Conservation (phyloP, 2,888 invertebrate species). For the Noctua pronuba region DNA sequence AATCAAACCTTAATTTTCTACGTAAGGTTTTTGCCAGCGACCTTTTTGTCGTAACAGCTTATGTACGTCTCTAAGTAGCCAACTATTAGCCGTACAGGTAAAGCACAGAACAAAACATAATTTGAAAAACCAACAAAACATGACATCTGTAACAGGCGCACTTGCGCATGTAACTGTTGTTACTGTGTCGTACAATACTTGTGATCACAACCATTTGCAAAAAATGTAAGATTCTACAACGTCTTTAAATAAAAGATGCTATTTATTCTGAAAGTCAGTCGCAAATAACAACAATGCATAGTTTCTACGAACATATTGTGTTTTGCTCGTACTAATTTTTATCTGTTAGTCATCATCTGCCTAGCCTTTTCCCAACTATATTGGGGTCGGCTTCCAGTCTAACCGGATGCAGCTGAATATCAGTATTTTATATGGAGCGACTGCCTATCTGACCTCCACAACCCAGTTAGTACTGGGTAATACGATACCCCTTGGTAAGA, state of each 20-base stretch:
- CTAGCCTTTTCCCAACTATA: too few species aligned
- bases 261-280: not conserved
- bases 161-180: not conserved
- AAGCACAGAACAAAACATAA: not conserved
- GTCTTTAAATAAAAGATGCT: not conserved
- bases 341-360: too few species aligned
- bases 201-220: not conserved
- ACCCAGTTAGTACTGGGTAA: too few species aligned
- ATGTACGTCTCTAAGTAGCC: not conserved
- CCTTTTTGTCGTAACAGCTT: not conserved
- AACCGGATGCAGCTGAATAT: too few species aligned
- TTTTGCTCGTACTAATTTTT: conserved; percentile 17
- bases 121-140: not conserved
- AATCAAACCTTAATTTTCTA: not conserved
- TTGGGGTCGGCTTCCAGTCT: too few species aligned
- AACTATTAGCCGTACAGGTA: not conserved
- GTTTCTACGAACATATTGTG: not conserved
- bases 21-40: not conserved
- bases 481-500: too few species aligned
- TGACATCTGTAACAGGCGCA: too few species aligned
- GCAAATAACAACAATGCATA: not conserved
- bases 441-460: too few species aligned
- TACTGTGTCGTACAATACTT: not conserved
- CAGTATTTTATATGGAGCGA: too few species aligned
- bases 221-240: not conserved